Base-by-base conservation (phyloP, 2,113 vertebrate genomes). In the Spheniscus mendiculus region DNA sequence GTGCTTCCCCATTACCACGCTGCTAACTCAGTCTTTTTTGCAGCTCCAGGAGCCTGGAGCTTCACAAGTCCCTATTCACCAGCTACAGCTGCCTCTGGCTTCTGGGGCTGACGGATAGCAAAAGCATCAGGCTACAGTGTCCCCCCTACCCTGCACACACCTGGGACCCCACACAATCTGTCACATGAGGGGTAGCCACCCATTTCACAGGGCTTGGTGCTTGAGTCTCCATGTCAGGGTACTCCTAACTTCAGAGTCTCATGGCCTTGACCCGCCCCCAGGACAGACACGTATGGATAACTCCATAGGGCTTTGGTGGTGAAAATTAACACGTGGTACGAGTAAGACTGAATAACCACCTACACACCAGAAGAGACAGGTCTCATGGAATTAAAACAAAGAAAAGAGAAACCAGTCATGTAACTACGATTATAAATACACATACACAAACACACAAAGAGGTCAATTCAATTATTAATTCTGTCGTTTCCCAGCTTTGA, bases 381-480 rank as follows among this genome's bases (percentile, higher is more conserved):
- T 94, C 58, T 27, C 6, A 1, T 20, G 56, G 26, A 90, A 45
- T 45, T 34, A 34, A 18, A 29, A 12, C 30, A 5, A 30, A 40
- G 40, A 61, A 42, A 38, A 10, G 29, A 21, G 4, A 72, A 32
- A 45, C 17, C 22, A 32, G 10, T 71, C 58, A 42, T 20, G 14
- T 50, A 72, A 69, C 70, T 47, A 66, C 6, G 0, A 38, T 88
- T 81, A 62, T 42, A 91, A 91, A 85, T 38, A 89, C 8, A 47
- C 8, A 42, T 34, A 40, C 23, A 73, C 16, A 89, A 44, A 58
- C 25, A 79, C 61, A 38, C n/a, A 78, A 8, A 81, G 27, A 78
- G 17, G 58, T 83, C 67, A 50, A 81, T 53, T 83, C 20, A 92
- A 25, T 86, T 94, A 93, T 90, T 94, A 95, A 66, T 92, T 90